Evolutionary conservation across 2,888 invertebrate species (phyloP), one percentile per base, ranked within the genome.

Genomic region (Plebejus argus): DNA sequence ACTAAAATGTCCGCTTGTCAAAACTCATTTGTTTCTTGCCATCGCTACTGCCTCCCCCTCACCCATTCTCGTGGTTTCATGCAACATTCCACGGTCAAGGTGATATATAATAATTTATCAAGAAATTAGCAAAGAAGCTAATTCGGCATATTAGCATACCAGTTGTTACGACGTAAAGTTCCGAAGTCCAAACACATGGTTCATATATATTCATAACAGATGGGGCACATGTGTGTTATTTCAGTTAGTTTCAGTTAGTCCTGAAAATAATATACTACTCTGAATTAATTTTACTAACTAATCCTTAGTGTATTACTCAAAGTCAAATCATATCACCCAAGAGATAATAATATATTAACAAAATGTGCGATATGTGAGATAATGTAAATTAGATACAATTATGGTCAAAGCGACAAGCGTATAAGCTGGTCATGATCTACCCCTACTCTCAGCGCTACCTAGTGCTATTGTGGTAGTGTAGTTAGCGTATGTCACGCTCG

Each of bases 401-500:
- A n/a, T 8, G 20, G 7, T 58, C 8, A 58, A 56, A 20, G 20
- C n/a, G 20, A 6, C 20, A 8, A 58, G 7, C 8, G 58, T 18
- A n/a, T n/a, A 58, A 58, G 20, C 20, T 20, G 58, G n/a, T 3
- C 58, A 58, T 58, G 58, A 58, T 58, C 58, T 8, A 8, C 20
- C 58, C 58, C 20, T 56, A n/a, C 5, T 8, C 8, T 4, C 33
- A 12, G 28, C 70, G 28, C n/a, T 70, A 70, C 28, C 15, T 70
- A 35, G 23, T n/a, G 35, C 70, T 18, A 35, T 18, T 18, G 28
- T 18, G 8, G 35, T n/a, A 70, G 45, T 28, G 20, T 53, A 53
- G 3, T 53, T 53, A 39, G 39, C 71, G 71, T 45, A 23, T 74
- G 74, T 74, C 53, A 74, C 74, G 74, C 74, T 74, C 49, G 74